These are phyloP conservation scores for Tridacna crocea DNA, from an alignment of 2,888 invertebrate genomes.

Conservation along the genomic window DNA sequence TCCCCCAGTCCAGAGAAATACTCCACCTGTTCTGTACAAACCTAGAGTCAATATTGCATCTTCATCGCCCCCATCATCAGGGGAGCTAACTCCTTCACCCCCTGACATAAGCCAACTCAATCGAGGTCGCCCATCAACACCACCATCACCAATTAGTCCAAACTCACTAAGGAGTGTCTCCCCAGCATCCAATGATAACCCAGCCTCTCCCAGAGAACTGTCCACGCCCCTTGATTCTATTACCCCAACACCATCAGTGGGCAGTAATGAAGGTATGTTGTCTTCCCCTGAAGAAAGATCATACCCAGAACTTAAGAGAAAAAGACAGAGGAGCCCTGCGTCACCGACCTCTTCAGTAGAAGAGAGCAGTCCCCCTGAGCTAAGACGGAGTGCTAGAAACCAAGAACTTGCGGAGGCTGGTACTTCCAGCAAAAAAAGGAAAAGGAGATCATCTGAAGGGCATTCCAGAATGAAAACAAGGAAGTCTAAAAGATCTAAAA, in stretches of 20 bases:
- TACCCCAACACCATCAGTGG: slow-evolving; percentile 29
- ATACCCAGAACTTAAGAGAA: neutral
- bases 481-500: slow-evolving; percentile 15
- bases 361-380: neutral
- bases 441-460: slow-evolving; percentile 13
- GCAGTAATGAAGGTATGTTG: slow-evolving; percentile 11
- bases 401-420: slow-evolving; percentile 17
- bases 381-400: slow-evolving; percentile 22
- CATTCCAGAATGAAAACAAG: neutral
- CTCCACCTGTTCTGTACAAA: slow-evolving; percentile 48
- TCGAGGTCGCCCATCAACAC: slow-evolving; percentile 13
- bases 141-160: slow-evolving; percentile 48
- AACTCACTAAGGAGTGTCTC: slow-evolving; percentile 42
- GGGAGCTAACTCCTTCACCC: slow-evolving; percentile 58
- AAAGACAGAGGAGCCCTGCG: neutral
- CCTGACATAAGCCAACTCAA: slow-evolving; percentile 42
- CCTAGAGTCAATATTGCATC: slow-evolving; percentile 46
- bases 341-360: neutral
- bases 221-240: slow-evolving; percentile 43
- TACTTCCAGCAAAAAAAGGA: neutral
- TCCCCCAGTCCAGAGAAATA: slow-evolving; percentile 53
- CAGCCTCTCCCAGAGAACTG: slow-evolving; percentile 35
- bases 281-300: slow-evolving; percentile 10
- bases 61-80: slow-evolving; percentile 55
- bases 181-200: slow-evolving; percentile 25